Evolutionary conservation across 2,113 vertebrate genomes (phyloP).

Genomic region (Thalassarche chlororhynchos): DNA sequence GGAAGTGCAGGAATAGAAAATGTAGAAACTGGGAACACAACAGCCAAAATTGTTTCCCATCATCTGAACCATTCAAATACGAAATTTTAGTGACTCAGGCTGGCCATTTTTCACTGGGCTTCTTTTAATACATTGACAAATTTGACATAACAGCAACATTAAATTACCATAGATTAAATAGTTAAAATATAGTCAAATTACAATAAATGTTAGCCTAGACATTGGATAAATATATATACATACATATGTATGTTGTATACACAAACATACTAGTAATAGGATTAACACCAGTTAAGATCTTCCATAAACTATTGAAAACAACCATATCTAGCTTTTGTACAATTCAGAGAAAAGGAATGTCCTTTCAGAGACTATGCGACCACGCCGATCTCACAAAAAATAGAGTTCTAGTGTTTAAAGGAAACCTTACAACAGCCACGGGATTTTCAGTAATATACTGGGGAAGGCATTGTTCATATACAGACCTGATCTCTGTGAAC

Average conservation of each 20-base stretch:
- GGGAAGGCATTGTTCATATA: slow-evolving; percentile 60
- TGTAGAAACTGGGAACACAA: neutral
- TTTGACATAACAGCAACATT: neutral
- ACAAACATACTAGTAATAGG: neutral
- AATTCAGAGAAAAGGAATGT: neutral
- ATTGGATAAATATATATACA: neutral
- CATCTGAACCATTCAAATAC: neutral
- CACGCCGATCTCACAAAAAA: neutral
- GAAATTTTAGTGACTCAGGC: neutral
- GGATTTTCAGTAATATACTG: slow-evolving; percentile 53
- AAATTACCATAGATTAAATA: neutral
- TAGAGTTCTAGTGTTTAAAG: slow-evolving; percentile 46
- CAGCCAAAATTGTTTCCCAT: neutral
- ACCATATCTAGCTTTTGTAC: neutral
- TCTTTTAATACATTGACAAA: neutral
- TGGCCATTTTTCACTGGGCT: neutral
- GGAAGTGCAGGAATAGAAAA: neutral
- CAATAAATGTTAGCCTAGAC: neutral
- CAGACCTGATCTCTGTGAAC: slow-evolving; percentile 67
- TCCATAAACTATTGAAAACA: neutral
- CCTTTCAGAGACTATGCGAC: neutral
- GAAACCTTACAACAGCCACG: slow-evolving; percentile 32
- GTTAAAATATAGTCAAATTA: neutral
- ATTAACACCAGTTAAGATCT: neutral
- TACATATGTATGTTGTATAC: neutral